phyloP scores from a whole-genome alignment of 2,797 vertebrate species.

The Sebastes kiyomatsui region DNA sequence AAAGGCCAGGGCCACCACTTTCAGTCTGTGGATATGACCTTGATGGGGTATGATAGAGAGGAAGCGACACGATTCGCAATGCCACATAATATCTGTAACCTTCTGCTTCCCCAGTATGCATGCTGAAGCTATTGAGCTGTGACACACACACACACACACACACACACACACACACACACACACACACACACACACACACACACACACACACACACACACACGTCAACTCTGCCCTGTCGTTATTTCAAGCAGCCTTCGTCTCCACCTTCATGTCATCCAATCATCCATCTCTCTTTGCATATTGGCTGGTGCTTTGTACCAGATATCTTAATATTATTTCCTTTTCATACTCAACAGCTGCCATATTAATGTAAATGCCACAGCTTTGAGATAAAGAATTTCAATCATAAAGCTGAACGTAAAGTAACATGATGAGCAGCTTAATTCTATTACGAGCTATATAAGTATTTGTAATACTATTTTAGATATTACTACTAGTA shows the following conservation, averaged over 20 bases:
- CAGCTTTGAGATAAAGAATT: constrained; percentile 39
- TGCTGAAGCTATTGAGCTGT: constrained; percentile 68
- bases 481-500: background rate
- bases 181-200: constrained; percentile 49
- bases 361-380: constrained; percentile 41
- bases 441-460: constrained; percentile 10
- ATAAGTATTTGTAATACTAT: constrained; percentile 5
- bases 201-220: constrained; percentile 16
- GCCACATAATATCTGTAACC: constrained; percentile 81
- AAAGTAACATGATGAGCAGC: background rate
- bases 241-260: constrained; percentile 56
- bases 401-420: constrained; percentile 8
- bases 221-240: constrained; percentile 64
- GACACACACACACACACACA: constrained; percentile 52
- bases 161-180: constrained; percentile 10
- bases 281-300: constrained; percentile 63
- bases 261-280: constrained; percentile 60
- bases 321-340: constrained; percentile 39
- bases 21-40: constrained; percentile 80
- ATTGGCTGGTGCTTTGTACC: constrained; percentile 47
- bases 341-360: constrained; percentile 28
- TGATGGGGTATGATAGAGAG: constrained; percentile 80
- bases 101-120: constrained; percentile 61
- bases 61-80: constrained; percentile 77
- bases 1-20: constrained; percentile 80